Evolutionary conservation across 2,113 vertebrate genomes (phyloP).

Genomic region (Pogonocichla stellata): DNA sequence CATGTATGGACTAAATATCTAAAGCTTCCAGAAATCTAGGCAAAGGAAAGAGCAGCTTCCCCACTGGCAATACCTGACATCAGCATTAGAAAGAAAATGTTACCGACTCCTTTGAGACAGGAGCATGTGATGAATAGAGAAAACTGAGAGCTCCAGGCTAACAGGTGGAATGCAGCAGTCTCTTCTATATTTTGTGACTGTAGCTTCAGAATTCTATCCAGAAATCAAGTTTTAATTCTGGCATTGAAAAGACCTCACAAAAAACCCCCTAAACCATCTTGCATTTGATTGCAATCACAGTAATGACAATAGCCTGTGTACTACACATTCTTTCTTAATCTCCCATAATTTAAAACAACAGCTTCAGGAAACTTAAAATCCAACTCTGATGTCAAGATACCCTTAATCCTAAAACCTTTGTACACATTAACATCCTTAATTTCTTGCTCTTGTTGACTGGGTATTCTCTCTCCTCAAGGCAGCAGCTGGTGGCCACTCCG

Average conservation of each 20-base stretch:
- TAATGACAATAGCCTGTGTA: not conserved
- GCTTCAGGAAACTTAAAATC: not conserved
- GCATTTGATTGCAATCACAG: not conserved
- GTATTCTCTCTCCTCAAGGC: not conserved
- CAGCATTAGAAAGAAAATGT: constrained; percentile 11
- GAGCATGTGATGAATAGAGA: not conserved
- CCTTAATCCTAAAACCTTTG: not conserved
- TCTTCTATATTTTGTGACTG: not conserved
- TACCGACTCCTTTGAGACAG: constrained; percentile 8
- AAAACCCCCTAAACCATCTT: accelerated
- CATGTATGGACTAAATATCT: not conserved
- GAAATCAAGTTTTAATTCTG: not conserved
- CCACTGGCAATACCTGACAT: not conserved
- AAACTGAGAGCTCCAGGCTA: constrained; percentile 1
- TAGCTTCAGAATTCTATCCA: not conserved
- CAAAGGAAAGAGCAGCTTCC: not conserved
- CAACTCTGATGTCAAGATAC: not conserved
- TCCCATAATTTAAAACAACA: not conserved
- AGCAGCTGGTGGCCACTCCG: not conserved
- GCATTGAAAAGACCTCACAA: not conserved
- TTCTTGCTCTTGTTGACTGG: not conserved
- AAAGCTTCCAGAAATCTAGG: not conserved
- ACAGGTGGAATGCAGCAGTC: not conserved
- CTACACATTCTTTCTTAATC: not conserved
- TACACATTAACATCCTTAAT: not conserved